Conservation (phyloP, 2,113 vertebrate species). For the Pterocles orientalis region DNA sequence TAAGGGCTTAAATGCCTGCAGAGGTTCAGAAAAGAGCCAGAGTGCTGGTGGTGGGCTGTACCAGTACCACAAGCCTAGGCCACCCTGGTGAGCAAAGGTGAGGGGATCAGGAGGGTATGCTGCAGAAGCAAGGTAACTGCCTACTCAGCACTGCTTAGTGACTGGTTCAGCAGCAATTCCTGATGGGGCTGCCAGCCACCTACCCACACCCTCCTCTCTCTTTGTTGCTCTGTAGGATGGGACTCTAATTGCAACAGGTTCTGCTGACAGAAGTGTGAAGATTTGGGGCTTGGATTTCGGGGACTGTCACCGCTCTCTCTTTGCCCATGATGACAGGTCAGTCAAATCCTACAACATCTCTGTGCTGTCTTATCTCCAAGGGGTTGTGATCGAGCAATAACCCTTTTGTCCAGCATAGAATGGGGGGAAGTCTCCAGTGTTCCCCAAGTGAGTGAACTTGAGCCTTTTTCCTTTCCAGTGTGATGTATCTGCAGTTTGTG, state of each 20-base stretch:
- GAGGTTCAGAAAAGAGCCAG: background rate
- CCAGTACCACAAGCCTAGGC: background rate
- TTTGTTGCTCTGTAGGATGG: slow-evolving; percentile 81
- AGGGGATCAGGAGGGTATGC: background rate
- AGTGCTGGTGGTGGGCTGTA: background rate
- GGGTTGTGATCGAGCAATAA: background rate
- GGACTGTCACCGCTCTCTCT: slow-evolving; percentile 96
- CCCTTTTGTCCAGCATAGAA: background rate
- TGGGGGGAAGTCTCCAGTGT: background rate
- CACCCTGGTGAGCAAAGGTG: background rate
- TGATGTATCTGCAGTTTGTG: slow-evolving; percentile 96
- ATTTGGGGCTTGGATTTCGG: slow-evolving; percentile 98
- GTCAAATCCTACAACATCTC: background rate
- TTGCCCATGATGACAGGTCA: slow-evolving; percentile 97
- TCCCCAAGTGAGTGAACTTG: background rate
- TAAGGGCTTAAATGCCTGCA: background rate
- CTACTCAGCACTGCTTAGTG: background rate
- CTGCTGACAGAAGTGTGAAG: slow-evolving; percentile 95
- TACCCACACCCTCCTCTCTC: background rate
- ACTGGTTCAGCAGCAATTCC: background rate
- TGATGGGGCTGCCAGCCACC: background rate
- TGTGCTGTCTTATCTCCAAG: background rate
- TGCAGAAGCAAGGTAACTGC: background rate
- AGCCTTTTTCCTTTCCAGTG: slow-evolving; percentile 74
- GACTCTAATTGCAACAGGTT: slow-evolving; percentile 90